Percentiles rank a stretch among this genome's conserved stretches.
phyloP scores from a whole-genome alignment of 1,140 invertebrate species.

The Homarus americanus region DNA sequence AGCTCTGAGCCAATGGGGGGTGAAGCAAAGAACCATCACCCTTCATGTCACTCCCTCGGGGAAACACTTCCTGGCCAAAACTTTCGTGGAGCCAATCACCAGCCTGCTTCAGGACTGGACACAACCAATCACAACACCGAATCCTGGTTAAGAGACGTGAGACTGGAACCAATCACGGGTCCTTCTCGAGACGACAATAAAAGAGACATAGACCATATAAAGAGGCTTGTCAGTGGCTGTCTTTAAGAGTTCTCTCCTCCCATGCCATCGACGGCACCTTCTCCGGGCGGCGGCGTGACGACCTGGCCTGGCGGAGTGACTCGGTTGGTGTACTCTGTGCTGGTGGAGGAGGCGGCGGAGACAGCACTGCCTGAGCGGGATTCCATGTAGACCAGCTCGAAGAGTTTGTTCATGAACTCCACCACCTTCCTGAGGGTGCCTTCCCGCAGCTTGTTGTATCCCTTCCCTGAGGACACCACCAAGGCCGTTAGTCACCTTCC shows the following conservation, averaged over 20 bases:
- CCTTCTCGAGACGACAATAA: not conserved
- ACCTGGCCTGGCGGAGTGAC: slow-evolving; percentile 68
- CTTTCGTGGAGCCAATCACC: not conserved
- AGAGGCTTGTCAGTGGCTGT: not conserved
- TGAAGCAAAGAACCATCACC: not conserved
- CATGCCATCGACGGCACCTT: not conserved
- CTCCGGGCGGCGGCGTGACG: slow-evolving; percentile 44
- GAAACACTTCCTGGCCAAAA: not conserved
- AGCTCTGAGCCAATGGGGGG: no score
- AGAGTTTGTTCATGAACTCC: slow-evolving; percentile 78
- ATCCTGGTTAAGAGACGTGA: not conserved
- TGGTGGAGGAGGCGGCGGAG: slow-evolving; percentile 10
- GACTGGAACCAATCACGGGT: not conserved
- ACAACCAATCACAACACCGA: not conserved
- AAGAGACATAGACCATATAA: not conserved
- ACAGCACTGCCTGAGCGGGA: slow-evolving; percentile 55
- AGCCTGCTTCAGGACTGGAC: not conserved
- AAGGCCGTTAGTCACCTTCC: no score
- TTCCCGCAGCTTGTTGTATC: slow-evolving; percentile 79
- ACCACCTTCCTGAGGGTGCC: slow-evolving; percentile 80
- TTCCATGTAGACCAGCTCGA: slow-evolving; percentile 74
- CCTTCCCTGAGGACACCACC: slow-evolving; percentile 77
- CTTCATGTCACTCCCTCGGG: slow-evolving; percentile 2
- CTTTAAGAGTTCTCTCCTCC: not conserved
- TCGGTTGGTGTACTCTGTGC: slow-evolving; percentile 4